Evolutionary conservation across 2,113 vertebrate genomes (phyloP), one percentile per base, ranked within the genome.

Genomic region (Xiphorhynchus elegans): DNA sequence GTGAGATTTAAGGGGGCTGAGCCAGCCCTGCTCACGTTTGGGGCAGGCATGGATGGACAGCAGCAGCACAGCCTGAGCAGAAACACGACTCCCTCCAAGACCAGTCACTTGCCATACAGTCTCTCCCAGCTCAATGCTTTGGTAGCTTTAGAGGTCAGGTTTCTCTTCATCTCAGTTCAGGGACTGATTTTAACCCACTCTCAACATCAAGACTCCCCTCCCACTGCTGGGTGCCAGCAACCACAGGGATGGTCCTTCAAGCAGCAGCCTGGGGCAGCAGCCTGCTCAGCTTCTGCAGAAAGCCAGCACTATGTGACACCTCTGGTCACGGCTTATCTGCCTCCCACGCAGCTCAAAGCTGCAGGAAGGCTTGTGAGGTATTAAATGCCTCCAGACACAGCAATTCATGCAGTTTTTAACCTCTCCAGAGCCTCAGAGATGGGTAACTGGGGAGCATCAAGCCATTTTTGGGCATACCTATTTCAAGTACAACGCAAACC

Each of bases 1-100:
- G 13, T 2, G 23, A 2, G 9, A 56, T 58, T 49, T 49, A 21
- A 28, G 0, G 2, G 14, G 52, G 29, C 25, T 91, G 28, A 80
- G 39, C 31, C 52, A 63, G 72, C 67, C 77, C 68, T 42, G 33
- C 2, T 12, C 25, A 13, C 0, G 0, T n/a, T 7, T 52, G 47
- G 33, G 62, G 31, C 6, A 10, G 50, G 25, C 60, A 50, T 0
- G 6, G 59, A 64, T 1, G 19, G 24, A 62, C 24, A 89, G 76
- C 73, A 77, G 49, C 72, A 59, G 19, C 72, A 60, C 52, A 60
- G 67, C 35, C 35, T 4, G 4, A 63, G 8, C 47, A 91, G 49
- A 66, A 74, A 29, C 12, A 3, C 0, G 6, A 39, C 49, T 17
- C 29, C 12, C 19, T 5, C 28, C n/a, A 69, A 35, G 35, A 62